phyloP scores from a whole-genome alignment of 2,888 invertebrate species.

The Macrophya annulata region DNA sequence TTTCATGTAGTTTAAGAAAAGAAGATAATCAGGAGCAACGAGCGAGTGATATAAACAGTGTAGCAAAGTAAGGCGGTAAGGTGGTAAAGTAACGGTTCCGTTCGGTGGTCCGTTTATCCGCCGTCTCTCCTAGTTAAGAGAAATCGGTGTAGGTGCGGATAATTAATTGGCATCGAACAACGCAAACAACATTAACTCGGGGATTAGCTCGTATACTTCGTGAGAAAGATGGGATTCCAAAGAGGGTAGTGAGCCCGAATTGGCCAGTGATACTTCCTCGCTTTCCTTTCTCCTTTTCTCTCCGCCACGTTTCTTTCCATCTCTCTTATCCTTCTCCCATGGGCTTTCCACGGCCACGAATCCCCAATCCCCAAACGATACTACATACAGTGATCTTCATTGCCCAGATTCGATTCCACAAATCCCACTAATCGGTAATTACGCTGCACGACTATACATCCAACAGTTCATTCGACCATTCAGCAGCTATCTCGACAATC shows the following conservation, averaged over 20 bases:
- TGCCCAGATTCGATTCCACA: constrained; percentile 19
- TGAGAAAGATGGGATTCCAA: constrained; percentile 54
- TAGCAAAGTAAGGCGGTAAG: constrained; percentile 31
- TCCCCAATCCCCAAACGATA: not conserved
- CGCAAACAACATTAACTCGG: constrained; percentile 68
- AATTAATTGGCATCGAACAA: constrained; percentile 67
- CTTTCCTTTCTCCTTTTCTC: not conserved
- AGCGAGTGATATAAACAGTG: constrained; percentile 47
- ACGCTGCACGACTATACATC: not conserved
- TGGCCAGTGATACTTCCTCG: constrained; percentile 43
- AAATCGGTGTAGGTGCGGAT: constrained; percentile 60
- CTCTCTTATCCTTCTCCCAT: constrained; percentile 13
- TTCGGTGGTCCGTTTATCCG: constrained; percentile 49
- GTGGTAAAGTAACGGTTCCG: constrained; percentile 51
- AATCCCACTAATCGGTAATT: constrained; percentile 11
- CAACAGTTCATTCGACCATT: not conserved
- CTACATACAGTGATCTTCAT: not conserved
- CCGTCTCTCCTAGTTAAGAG: constrained; percentile 53
- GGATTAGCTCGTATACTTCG: constrained; percentile 61
- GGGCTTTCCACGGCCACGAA: not conserved
- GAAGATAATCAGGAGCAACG: constrained; percentile 46
- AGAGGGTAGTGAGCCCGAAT: constrained; percentile 58
- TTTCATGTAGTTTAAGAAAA: not conserved
- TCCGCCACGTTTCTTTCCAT: not conserved
- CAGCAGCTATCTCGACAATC: not conserved